Evolutionary conservation across 1,140 invertebrate species (phyloP).

Genomic region (Eueides isabella): DNA sequence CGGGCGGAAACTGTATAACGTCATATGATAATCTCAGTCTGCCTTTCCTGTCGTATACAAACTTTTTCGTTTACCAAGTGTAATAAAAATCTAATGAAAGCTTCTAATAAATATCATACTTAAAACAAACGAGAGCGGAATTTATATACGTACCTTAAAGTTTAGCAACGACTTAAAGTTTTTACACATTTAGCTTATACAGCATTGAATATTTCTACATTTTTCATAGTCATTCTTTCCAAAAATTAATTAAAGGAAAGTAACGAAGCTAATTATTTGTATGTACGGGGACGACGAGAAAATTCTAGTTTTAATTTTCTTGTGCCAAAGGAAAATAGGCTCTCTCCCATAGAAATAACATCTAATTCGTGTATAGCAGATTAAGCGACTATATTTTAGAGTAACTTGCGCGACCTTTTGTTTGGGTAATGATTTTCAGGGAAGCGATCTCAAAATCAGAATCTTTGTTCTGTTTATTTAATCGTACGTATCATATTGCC

Average conservation of each 20-base stretch:
- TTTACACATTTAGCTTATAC: background rate
- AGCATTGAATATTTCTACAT: background rate
- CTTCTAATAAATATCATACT: no score
- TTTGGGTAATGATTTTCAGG: background rate
- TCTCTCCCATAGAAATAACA: background rate
- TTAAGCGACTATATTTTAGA: background rate
- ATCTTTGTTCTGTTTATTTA: background rate
- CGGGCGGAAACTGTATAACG: no score
- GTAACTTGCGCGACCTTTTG: background rate
- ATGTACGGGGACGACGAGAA: slow-evolving; percentile 27
- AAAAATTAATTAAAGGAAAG: slow-evolving; percentile 54
- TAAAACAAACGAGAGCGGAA: no score
- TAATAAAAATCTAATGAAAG: no score
- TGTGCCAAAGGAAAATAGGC: background rate
- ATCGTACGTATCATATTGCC: background rate
- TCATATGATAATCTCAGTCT: no score
- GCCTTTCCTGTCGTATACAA: no score
- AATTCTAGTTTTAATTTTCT: background rate
- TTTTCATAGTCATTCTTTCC: slow-evolving; percentile 34
- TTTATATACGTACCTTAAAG: no score
- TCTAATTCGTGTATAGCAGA: background rate
- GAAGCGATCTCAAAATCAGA: background rate
- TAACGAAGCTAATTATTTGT: slow-evolving; percentile 54
- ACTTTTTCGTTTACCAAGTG: no score
- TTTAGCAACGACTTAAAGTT: no score